Evolutionary conservation across 1,140 invertebrate genomes (phyloP).

Genomic region (Bacillus rossius): DNA sequence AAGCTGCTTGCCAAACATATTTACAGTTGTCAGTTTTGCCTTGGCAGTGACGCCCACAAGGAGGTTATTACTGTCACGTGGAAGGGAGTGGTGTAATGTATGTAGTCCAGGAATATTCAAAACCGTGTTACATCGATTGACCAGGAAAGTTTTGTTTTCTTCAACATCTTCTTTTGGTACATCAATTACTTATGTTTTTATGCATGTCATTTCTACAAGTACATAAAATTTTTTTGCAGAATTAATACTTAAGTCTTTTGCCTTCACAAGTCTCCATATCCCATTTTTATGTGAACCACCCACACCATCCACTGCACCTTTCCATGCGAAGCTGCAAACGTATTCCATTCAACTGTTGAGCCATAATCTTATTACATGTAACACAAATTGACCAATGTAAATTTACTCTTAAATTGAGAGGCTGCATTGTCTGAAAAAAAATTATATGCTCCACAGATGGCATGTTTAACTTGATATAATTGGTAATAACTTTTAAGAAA

Average conservation of each 20-base stretch:
- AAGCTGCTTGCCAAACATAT: background rate
- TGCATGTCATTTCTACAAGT: background rate
- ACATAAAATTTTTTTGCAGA: constrained; percentile 4
- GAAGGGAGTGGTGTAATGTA: background rate
- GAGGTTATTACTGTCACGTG: background rate
- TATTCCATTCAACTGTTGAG: constrained; percentile 27
- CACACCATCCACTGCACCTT: constrained; percentile 26
- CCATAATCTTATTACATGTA: constrained; percentile 23
- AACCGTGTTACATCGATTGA: constrained; percentile 1
- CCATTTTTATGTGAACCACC: constrained; percentile 22
- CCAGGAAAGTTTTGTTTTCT: background rate
- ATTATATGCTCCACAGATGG: background rate
- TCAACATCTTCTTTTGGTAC: constrained; percentile 4
- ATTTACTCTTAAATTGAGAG: constrained; percentile 28
- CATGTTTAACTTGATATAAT: background rate
- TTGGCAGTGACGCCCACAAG: background rate
- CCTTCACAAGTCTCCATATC: constrained; percentile 2
- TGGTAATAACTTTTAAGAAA: constrained; percentile 6
- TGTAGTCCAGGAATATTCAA: no score
- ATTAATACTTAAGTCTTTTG: background rate
- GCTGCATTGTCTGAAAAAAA: constrained; percentile 25
- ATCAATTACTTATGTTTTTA: background rate
- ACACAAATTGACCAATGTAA: constrained; percentile 29
- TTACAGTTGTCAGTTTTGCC: background rate
- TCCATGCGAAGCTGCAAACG: constrained; percentile 30